Evolutionary conservation across 2,888 invertebrate species (phyloP).

Genomic region (Melikaiella ostensackeni): DNA sequence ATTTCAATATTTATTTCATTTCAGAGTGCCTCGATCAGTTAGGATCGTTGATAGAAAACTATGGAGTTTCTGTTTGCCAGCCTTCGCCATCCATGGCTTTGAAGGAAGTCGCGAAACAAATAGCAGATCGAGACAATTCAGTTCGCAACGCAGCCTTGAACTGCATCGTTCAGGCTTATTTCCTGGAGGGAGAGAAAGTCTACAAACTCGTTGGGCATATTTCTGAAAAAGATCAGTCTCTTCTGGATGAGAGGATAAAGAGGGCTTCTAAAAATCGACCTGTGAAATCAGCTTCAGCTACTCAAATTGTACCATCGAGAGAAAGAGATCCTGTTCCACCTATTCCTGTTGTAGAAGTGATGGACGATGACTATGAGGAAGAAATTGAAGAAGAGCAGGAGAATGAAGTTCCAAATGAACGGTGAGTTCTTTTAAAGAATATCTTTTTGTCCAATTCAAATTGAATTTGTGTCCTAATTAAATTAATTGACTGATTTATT

Average conservation of each 20-base stretch:
- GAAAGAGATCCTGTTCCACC: slow-evolving; percentile 67
- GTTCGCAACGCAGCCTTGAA: slow-evolving; percentile 98
- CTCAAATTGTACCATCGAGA: slow-evolving; percentile 74
- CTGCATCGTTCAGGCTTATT: slow-evolving; percentile 93
- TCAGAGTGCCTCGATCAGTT: slow-evolving; percentile 95
- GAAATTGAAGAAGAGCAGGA: slow-evolving; percentile 59
- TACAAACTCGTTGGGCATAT: slow-evolving; percentile 96
- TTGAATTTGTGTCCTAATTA: background rate
- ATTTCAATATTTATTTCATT: slow-evolving; percentile 24
- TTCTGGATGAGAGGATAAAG: slow-evolving; percentile 97
- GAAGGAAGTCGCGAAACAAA: slow-evolving; percentile 95
- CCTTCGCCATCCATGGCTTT: slow-evolving; percentile 89
- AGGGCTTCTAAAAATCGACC: slow-evolving; percentile 86
- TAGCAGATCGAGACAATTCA: slow-evolving; percentile 96
- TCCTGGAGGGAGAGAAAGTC: slow-evolving; percentile 92
- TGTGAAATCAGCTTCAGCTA: slow-evolving; percentile 77
- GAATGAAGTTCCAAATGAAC: slow-evolving; percentile 53
- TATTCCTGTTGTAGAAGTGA: slow-evolving; percentile 72
- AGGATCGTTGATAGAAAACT: slow-evolving; percentile 89
- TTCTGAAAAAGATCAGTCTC: slow-evolving; percentile 95
- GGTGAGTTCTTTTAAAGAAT: slow-evolving; percentile 51
- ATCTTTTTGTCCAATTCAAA: background rate
- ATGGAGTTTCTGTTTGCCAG: slow-evolving; percentile 90
- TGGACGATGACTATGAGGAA: slow-evolving; percentile 73
- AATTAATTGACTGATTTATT: background rate